Conservation (phyloP, 2,888 invertebrate genomes). For the Stomorhina lunata region DNA sequence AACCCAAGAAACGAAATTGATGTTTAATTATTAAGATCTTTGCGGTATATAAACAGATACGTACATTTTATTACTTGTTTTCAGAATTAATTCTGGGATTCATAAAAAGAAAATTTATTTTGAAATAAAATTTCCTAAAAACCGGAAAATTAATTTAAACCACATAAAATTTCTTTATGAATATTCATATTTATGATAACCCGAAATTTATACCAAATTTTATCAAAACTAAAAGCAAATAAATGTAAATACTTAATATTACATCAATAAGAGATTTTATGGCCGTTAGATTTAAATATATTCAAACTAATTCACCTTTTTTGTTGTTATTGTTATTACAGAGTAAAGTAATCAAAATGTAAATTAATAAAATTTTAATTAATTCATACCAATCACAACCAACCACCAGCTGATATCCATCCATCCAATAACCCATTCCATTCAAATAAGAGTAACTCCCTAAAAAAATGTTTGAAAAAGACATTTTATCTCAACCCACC, state of each 20-base stretch:
- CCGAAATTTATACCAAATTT: neutral
- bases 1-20: too few species aligned
- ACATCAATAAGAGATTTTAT: neutral
- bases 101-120: too few species aligned
- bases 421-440: neutral
- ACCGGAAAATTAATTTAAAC: neutral
- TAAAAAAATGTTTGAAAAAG: neutral
- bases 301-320: slow-evolving; percentile 15
- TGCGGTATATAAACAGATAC: too few species aligned
- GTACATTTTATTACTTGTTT: too few species aligned
- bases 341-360: slow-evolving; percentile 53
- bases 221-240: neutral
- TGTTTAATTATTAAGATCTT: too few species aligned
- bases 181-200: slow-evolving; percentile 33
- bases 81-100: too few species aligned
- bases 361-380: slow-evolving; percentile 60
- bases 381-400: slow-evolving; percentile 11
- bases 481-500: slow-evolving; percentile 1
- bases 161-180: neutral
- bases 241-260: slow-evolving; percentile 19
- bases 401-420: neutral
- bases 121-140: neutral
- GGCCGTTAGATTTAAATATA: neutral
- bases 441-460: neutral
- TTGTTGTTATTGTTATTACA: neutral